Evolutionary conservation across 2,113 vertebrate genomes (phyloP).

Genomic region (Gila orcuttii): DNA sequence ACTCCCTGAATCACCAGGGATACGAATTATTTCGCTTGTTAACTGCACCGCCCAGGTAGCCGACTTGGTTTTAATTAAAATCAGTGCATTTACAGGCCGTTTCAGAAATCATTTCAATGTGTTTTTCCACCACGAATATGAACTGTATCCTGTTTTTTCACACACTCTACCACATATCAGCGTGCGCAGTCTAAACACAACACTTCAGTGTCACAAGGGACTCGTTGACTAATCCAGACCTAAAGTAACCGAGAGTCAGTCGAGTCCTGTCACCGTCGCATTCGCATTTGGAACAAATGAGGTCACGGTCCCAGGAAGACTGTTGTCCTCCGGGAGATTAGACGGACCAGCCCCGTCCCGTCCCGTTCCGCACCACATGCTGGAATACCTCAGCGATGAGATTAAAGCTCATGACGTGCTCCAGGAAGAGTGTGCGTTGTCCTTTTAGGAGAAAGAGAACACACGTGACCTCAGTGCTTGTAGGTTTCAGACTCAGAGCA

Average conservation of each 20-base stretch:
- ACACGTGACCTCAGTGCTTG: background rate
- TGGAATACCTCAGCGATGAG: slow-evolving; percentile 10
- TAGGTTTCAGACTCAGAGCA: background rate
- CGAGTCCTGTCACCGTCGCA: background rate
- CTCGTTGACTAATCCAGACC: slow-evolving; percentile 18
- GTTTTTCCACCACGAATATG: background rate
- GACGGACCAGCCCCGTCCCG: background rate
- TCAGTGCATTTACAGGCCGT: background rate
- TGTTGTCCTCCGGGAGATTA: background rate
- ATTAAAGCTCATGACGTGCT: background rate
- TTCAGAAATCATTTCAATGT: slow-evolving; percentile 8
- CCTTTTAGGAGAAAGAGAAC: background rate
- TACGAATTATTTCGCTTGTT: background rate
- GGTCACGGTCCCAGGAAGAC: slow-evolving; percentile 30
- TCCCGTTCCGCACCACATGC: background rate
- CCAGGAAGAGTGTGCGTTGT: background rate
- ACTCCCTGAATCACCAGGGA: slow-evolving; percentile 1
- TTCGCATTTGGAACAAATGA: slow-evolving; percentile 26
- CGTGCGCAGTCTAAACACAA: slow-evolving; percentile 1
- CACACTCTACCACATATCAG: background rate
- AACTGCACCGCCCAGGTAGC: slow-evolving; percentile 29
- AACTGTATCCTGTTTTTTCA: background rate
- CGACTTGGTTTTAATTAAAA: slow-evolving; percentile 29
- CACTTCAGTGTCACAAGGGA: slow-evolving; percentile 2
- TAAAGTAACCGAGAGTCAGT: background rate